Conservation (phyloP, 2,113 vertebrate species). For the Mobula hypostoma region DNA sequence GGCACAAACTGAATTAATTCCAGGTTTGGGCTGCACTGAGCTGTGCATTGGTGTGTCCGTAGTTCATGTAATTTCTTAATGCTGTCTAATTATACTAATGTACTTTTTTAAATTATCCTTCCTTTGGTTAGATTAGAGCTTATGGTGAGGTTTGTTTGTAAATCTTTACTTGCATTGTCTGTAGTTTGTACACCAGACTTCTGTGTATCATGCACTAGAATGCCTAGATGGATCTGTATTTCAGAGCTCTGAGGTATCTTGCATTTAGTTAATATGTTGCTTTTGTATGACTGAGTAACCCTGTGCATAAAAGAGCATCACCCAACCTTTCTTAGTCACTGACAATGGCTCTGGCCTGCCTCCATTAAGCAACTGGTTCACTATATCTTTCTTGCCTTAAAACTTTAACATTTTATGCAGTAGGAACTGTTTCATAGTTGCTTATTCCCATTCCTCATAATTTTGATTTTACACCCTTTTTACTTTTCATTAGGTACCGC, state of each 20-base stretch:
- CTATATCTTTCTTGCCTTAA: neutral
- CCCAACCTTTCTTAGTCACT: neutral
- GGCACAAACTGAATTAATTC: neutral
- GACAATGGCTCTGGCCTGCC: neutral
- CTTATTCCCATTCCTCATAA: neutral
- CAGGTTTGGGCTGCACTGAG: neutral
- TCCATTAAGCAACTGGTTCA: neutral
- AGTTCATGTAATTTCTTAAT: neutral
- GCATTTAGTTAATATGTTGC: too few species aligned
- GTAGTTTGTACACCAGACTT: neutral
- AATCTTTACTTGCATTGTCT: neutral
- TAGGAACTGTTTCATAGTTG: neutral
- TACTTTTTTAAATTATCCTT: neutral
- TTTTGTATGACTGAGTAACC: neutral
- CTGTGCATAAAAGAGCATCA: neutral
- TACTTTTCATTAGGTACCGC: constrained; percentile 68
- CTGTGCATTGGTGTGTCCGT: neutral
- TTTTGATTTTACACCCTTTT: neutral
- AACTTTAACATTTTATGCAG: neutral
- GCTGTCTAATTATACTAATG: neutral
- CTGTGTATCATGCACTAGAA: too few species aligned
- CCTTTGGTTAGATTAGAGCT: neutral
- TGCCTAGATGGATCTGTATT: too few species aligned
- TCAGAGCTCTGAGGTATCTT: too few species aligned
- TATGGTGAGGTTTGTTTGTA: neutral